Conservation (phyloP, 2,113 vertebrate species). For the Pseudorectes ferrugineus region DNA sequence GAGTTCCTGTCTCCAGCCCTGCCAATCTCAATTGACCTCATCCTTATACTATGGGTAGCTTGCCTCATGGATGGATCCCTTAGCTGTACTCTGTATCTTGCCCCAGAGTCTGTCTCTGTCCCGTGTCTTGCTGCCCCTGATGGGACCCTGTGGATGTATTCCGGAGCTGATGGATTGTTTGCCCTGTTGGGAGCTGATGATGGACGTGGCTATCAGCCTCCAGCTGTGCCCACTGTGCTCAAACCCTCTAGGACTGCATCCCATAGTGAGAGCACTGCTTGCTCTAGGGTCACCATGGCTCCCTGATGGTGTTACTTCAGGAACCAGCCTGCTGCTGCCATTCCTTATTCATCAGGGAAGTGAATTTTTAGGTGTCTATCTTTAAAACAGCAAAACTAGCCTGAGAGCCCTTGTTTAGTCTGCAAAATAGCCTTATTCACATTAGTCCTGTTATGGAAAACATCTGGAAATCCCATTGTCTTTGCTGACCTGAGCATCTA, state of each 20-base stretch:
- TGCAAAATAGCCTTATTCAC: background rate
- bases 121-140: rapidly evolving
- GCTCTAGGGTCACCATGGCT: background rate
- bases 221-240: background rate
- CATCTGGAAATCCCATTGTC: background rate
- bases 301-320: background rate
- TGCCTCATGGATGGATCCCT: background rate
- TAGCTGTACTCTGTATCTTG: background rate
- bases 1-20: background rate
- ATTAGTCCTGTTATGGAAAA: background rate
- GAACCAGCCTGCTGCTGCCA: background rate
- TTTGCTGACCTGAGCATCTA: background rate
- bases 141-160: background rate
- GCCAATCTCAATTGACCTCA: background rate
- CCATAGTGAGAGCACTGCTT: background rate
- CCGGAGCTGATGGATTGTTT: background rate
- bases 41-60: background rate
- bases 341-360: background rate
- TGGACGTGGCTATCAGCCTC: background rate
- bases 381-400: background rate
- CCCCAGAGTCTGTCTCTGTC: background rate
- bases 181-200: background rate
- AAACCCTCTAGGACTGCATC: background rate
- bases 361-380: background rate
- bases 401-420: background rate